Percentiles rank a stretch among this genome's conserved stretches.
These are phyloP conservation scores for Leptocoma aspasia DNA, from an alignment of 2,113 vertebrate genomes.

Conservation along the genomic window DNA sequence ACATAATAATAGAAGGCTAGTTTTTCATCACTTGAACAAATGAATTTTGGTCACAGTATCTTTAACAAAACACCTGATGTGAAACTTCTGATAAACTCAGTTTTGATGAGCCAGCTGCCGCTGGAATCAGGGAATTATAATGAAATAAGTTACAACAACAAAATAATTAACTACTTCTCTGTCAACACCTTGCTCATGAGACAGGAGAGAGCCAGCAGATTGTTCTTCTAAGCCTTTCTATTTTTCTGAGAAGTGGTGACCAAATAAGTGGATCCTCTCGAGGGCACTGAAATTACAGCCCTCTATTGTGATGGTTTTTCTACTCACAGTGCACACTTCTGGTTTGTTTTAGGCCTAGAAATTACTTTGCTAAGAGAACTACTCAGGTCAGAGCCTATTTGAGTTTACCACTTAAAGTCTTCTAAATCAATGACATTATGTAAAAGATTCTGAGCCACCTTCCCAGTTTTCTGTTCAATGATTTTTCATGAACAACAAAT, in stretches of 20 bases:
- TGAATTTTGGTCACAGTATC: neutral
- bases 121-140: neutral
- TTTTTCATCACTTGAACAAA: constrained; percentile 9
- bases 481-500: neutral
- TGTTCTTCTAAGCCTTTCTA: neutral
- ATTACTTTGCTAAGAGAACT: neutral
- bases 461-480: neutral
- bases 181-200: neutral
- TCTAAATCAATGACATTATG: neutral
- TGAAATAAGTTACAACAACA: neutral
- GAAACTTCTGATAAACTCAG: constrained; percentile 1
- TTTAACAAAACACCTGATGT: neutral
- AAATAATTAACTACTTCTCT: neutral
- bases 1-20: neutral
- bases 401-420: neutral
- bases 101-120: neutral
- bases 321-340: neutral
- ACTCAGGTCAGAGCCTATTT: neutral
- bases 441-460: neutral
- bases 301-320: neutral
- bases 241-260: neutral
- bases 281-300: neutral
- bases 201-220: neutral
- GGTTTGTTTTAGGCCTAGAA: neutral
- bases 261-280: neutral